These are phyloP conservation scores for Cydia strobilella DNA, from an alignment of 1,140 invertebrate genomes.

Conservation along the genomic window DNA sequence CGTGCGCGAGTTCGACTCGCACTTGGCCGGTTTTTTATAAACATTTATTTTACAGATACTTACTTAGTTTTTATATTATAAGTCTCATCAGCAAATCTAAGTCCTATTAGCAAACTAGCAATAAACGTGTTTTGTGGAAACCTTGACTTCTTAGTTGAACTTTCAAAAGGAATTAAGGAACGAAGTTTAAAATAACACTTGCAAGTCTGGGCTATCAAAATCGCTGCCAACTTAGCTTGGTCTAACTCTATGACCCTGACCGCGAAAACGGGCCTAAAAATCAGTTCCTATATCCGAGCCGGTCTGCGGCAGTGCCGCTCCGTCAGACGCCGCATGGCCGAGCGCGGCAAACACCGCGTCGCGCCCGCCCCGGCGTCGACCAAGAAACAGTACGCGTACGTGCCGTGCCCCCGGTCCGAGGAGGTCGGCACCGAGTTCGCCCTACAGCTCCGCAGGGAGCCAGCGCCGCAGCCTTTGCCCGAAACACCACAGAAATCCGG, in stretches of 20 bases:
- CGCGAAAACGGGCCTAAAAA: constrained; percentile 3
- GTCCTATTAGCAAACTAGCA: too few species aligned
- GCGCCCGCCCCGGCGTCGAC: constrained; percentile 77
- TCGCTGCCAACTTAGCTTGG: too few species aligned
- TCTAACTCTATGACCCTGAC: neutral
- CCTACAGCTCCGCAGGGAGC: constrained; percentile 55
- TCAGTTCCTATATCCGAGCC: constrained; percentile 54
- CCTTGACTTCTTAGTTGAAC: too few species aligned
- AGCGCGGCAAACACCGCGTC: constrained; percentile 73
- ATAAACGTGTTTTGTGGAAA: too few species aligned
- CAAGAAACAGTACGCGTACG: constrained; percentile 80
- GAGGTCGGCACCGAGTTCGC: constrained; percentile 78
- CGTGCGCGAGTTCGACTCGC: too few species aligned
- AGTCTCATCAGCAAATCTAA: too few species aligned
- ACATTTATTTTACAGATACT: too few species aligned
- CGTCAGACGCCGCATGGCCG: constrained; percentile 75
- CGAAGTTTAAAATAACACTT: too few species aligned
- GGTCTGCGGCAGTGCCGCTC: constrained; percentile 45
- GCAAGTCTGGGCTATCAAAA: too few species aligned
- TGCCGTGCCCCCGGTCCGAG: constrained; percentile 81
- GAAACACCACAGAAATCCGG: constrained; percentile 63
- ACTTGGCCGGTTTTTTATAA: too few species aligned
- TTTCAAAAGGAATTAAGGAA: too few species aligned
- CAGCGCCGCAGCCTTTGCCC: constrained; percentile 49
- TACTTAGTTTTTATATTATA: too few species aligned